These are phyloP conservation scores for Chelon auratus DNA, from an alignment of 2,797 vertebrate species.

Conservation along the genomic window DNA sequence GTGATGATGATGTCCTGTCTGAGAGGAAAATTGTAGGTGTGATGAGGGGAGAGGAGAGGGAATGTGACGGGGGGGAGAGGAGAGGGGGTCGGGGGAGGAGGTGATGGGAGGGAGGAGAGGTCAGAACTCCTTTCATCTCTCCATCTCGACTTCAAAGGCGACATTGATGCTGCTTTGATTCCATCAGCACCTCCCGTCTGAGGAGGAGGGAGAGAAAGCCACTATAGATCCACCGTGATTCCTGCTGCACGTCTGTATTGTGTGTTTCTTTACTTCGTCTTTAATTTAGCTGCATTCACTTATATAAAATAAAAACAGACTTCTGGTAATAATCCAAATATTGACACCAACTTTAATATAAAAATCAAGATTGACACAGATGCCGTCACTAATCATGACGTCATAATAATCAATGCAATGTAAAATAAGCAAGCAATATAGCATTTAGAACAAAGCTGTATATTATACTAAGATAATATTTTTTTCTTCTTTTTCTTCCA, in stretches of 20 bases:
- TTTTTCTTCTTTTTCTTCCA: no score
- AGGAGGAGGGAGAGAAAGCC: conserved; percentile 35
- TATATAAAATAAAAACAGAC: no score
- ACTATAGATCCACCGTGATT: background rate
- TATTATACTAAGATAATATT: no score
- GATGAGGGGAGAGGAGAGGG: conserved; percentile 50
- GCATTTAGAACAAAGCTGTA: no score
- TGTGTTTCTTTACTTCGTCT: background rate
- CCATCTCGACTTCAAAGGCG: conserved; percentile 82
- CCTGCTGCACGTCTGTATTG: background rate
- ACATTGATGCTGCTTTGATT: conserved; percentile 78
- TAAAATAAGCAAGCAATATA: no score
- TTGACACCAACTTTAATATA: no score
- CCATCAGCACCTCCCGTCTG: conserved; percentile 73
- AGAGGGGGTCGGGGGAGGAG: conserved; percentile 41
- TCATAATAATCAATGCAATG: no score
- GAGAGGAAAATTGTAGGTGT: conserved; percentile 45
- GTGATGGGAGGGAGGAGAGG: conserved; percentile 54
- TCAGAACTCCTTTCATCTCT: conserved; percentile 82
- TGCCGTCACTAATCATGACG: no score
- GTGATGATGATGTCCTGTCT: conserved; percentile 34
- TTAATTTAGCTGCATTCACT: no score
- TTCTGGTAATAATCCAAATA: no score
- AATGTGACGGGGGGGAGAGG: conserved; percentile 30
- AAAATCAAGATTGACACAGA: no score